Evolutionary conservation across 2,113 vertebrate genomes (phyloP), one percentile per base, ranked within the genome.

Genomic region (Aix galericulata): DNA sequence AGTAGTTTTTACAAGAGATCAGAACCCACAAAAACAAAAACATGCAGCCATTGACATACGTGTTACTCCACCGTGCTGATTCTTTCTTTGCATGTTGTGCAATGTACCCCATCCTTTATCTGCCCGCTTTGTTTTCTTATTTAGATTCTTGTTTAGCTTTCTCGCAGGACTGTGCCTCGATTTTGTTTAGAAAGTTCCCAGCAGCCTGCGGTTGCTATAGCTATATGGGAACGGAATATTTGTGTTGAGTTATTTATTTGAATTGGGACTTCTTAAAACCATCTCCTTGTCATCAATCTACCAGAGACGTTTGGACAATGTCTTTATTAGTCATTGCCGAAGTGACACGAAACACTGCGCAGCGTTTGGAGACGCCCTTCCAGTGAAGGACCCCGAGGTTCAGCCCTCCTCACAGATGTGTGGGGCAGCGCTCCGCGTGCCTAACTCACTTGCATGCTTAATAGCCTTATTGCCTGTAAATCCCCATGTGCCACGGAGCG

Each of bases 191-290:
- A 79, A 89, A 87, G 44, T 76, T 89, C 58, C 31, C 58, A 59
- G 55, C 69, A 55, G 71, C 76, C 13, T 85, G 62, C 69, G 74
- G 74, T 68, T 94, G 67, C 59, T 94, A 13, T 63, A 92, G 53
- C 74, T 87, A 7, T 80, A 64, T 67, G 77, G 50, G 74, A 91
- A 87, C 4, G 4, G 63, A 56, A 71, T 90, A 26, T 69, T 91
- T 95, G 86, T 91, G 67, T 68, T 6, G 0, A 66, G 60, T 86
- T 95, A 86, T 75, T 96, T 93, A 66, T 93, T 95, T 93, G 88
- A 82, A 62, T 29, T 93, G 77, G 50, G 93, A 85, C 50, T 94
- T 52, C 69, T 42, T 75, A 93, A 89, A 95, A 13, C 11, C 25
- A 26, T 27, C 21, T 88, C 50, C 38, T 92, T 91, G 87, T 82